These are phyloP conservation scores for Bergia puertoricense DNA, from an alignment of 92 coral and sea anemone species.

Conservation along the genomic window DNA sequence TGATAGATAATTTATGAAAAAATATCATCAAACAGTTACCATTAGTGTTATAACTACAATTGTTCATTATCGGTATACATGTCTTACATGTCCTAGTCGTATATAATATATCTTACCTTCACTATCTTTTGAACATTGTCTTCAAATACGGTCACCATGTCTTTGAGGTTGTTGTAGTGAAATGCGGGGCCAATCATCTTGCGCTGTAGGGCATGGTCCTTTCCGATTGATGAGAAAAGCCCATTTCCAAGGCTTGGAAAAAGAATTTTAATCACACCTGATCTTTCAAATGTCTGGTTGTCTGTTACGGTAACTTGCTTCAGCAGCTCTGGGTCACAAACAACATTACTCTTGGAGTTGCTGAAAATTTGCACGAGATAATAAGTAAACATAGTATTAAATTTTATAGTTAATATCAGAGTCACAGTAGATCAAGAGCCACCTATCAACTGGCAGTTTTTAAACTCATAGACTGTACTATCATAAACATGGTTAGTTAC, in stretches of 20 bases:
- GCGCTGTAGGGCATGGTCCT: slow-evolving; percentile 74
- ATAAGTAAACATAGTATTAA: no score
- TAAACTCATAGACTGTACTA: no score
- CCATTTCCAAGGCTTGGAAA: slow-evolving; percentile 61
- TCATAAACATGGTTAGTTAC: no score
- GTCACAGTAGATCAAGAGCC: no score
- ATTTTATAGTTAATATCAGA: no score
- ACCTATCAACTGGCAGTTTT: no score
- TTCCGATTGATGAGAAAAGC: slow-evolving; percentile 70
- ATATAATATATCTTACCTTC: slow-evolving; percentile 48
- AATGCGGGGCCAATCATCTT: slow-evolving; percentile 84
- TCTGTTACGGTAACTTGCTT: slow-evolving; percentile 69
- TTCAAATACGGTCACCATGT: slow-evolving; percentile 63
- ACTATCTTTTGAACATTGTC: slow-evolving; percentile 59
- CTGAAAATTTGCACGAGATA: not conserved
- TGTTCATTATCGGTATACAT: no score
- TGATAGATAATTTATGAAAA: no score
- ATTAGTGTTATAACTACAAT: no score
- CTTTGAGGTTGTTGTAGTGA: slow-evolving; percentile 53
- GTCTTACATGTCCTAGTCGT: no score
- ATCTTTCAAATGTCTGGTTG: slow-evolving; percentile 60
- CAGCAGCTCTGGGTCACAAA: slow-evolving; percentile 70
- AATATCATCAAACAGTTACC: no score
- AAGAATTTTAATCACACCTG: slow-evolving; percentile 41
- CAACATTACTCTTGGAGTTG: slow-evolving; percentile 34